Conservation (phyloP, 2,113 vertebrate species). For the Muscicapa adusta region DNA sequence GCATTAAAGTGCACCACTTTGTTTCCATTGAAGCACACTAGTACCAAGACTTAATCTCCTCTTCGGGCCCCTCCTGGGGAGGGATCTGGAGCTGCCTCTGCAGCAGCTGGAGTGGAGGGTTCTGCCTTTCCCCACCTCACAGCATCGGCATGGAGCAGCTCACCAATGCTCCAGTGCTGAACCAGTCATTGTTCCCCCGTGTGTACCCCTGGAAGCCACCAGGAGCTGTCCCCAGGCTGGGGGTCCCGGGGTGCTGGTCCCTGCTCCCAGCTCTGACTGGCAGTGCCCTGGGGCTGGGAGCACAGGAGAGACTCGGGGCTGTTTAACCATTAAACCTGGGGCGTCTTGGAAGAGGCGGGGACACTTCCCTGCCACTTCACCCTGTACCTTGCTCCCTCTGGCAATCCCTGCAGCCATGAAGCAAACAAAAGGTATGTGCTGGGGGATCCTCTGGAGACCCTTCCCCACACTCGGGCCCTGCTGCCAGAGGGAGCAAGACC, state of each 20-base stretch:
- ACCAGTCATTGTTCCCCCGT: accelerated
- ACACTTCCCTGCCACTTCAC: constrained; percentile 38
- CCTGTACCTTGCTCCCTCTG: constrained; percentile 74
- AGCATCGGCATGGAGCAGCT: background rate
- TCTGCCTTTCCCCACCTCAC: background rate
- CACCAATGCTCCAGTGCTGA: background rate
- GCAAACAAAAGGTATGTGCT: constrained; percentile 65
- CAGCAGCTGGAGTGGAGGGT: background rate
- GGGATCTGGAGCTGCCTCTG: background rate
- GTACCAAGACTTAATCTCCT: background rate
- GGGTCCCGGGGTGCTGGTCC: background rate
- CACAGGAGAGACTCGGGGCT: background rate
- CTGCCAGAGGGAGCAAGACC: background rate
- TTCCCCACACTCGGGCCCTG: background rate
- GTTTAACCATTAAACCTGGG: constrained; percentile 75
- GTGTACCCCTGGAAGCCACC: background rate
- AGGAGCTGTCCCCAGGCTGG: background rate
- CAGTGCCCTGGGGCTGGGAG: background rate
- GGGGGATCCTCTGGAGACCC: background rate
- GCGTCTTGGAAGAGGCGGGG: constrained; percentile 70
- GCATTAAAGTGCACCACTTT: constrained; percentile 33
- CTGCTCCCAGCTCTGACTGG: background rate
- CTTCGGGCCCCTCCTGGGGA: background rate
- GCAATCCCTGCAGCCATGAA: constrained; percentile 58
- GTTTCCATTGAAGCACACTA: background rate